Evolutionary conservation across 2,888 invertebrate species (phyloP).

Genomic region (Abrostola triplasia): DNA sequence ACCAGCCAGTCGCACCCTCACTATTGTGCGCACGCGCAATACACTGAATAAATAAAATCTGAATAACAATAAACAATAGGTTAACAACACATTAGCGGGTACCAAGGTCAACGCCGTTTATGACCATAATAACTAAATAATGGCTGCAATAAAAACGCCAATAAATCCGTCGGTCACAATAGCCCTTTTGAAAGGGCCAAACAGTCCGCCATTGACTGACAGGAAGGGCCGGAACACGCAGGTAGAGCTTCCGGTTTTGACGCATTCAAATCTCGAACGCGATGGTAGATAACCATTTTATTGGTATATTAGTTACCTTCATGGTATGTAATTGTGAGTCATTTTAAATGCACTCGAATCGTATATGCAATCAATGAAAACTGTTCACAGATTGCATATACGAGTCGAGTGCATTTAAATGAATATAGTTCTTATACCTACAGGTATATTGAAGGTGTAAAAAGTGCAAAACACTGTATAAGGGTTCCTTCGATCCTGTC

Average conservation of each 20-base stretch:
- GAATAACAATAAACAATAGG: constrained; percentile 32
- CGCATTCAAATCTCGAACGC: constrained; percentile 55
- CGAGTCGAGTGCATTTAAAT: no score
- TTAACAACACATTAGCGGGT: constrained; percentile 21
- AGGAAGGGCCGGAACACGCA: constrained; percentile 68
- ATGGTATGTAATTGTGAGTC: constrained; percentile 13
- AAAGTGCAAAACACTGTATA: no score
- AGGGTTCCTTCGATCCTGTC: no score
- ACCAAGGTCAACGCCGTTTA: constrained; percentile 39
- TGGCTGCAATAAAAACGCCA: constrained; percentile 40
- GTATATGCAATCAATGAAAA: background rate
- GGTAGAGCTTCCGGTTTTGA: constrained; percentile 68
- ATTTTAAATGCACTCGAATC: constrained; percentile 1
- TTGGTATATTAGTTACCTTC: constrained; percentile 29
- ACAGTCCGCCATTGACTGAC: constrained; percentile 48
- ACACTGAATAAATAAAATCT: constrained; percentile 20
- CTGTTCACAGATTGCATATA: no score
- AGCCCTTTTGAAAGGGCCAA: constrained; percentile 58
- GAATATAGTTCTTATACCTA: no score
- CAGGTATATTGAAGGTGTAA: no score
- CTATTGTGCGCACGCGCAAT: constrained; percentile 16
- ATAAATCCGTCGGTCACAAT: constrained; percentile 48
- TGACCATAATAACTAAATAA: constrained; percentile 27
- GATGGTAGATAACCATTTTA: constrained; percentile 50
- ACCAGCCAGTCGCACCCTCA: background rate